Percentiles rank a stretch among this genome's conserved stretches.
Evolutionary conservation across 2,888 invertebrate genomes (phyloP).

Genomic region (Thecocarcelia acutangulata): DNA sequence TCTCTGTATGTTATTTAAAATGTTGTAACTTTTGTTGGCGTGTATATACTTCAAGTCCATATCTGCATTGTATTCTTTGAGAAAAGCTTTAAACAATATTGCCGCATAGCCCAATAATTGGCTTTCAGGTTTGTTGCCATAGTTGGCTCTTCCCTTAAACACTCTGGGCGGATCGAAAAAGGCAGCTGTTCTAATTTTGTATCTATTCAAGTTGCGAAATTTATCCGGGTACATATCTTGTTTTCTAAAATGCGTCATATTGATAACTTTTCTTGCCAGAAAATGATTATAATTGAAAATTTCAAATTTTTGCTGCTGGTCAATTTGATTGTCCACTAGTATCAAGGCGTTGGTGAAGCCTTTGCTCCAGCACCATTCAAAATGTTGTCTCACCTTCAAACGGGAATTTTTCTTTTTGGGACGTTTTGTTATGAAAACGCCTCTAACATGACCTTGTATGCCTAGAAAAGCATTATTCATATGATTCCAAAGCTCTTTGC

Average conservation of each 20-base stretch:
- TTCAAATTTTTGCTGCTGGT: conserved; percentile 5
- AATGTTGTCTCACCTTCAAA: conserved; percentile 67
- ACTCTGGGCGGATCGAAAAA: conserved; percentile 73
- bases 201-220: conserved; percentile 70
- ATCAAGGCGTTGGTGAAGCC: conserved; percentile 72
- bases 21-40: conserved; percentile 68
- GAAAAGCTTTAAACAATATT: conserved; percentile 69
- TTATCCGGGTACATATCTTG: conserved; percentile 57
- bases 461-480: conserved; percentile 70
- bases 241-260: conserved; percentile 21
- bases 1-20: conserved; percentile 67
- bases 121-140: not conserved
- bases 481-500: conserved; percentile 69
- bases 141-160: conserved; percentile 56
- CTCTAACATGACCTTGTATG: conserved; percentile 70
- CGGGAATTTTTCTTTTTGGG: not conserved
- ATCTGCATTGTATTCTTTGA: conserved; percentile 71
- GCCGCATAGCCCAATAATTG: conserved; percentile 72
- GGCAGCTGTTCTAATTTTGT: conserved; percentile 68
- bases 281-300: conserved; percentile 71
- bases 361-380: conserved; percentile 73
- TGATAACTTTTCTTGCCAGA: conserved; percentile 49
- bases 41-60: conserved; percentile 61
- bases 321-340: conserved; percentile 58
- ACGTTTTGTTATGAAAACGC: conserved; percentile 69